Conservation (phyloP, 1,140 invertebrate genomes). For the Argopecten irradians region DNA sequence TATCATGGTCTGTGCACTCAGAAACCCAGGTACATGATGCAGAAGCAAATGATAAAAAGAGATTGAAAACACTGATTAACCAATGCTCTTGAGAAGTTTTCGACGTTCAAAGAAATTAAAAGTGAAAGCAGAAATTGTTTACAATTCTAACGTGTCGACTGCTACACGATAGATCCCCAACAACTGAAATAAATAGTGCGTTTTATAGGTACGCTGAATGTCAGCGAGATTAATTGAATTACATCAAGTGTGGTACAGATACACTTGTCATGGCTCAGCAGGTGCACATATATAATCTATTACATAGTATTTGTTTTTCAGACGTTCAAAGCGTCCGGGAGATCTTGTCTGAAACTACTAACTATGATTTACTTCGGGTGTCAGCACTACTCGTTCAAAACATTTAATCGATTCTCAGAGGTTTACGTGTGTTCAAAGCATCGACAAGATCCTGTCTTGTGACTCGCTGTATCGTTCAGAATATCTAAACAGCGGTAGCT, state of each 20-base stretch:
- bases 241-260: not conserved
- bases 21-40: not conserved
- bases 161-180: not conserved
- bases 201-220: not conserved
- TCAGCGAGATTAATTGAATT: not conserved
- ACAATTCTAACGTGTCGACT: not conserved
- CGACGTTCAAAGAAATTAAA: not conserved
- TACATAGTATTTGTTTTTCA: not conserved
- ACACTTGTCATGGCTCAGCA: not conserved
- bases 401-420: not conserved
- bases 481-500: not conserved
- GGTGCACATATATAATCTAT: not conserved
- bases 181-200: not conserved
- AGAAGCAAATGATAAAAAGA: not conserved
- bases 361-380: not conserved
- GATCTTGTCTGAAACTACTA: not conserved
- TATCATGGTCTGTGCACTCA: not conserved
- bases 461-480: not conserved
- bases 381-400: not conserved
- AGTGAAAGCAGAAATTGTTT: not conserved
- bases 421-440: not conserved
- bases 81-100: not conserved
- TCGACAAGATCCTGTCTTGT: not conserved
- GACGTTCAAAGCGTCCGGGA: not conserved
- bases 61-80: slow-evolving; percentile 18